Conservation (phyloP, 2,888 invertebrate species). For the Galeruca laticollis region DNA sequence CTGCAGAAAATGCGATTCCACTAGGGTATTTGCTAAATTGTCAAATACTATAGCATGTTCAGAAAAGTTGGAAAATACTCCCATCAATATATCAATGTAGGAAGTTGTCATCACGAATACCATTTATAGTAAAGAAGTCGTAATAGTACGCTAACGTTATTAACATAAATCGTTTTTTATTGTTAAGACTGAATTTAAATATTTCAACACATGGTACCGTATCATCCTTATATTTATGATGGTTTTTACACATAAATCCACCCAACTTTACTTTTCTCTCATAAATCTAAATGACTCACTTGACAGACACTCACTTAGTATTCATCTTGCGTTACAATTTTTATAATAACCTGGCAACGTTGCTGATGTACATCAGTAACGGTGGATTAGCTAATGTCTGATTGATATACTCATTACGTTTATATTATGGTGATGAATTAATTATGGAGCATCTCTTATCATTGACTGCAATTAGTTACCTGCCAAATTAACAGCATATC, state of each 20-base stretch:
- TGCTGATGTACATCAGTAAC: slow-evolving; percentile 37
- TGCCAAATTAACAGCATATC: slow-evolving; percentile 56
- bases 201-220: slow-evolving; percentile 6
- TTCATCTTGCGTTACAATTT: slow-evolving; percentile 11
- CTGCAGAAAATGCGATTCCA: no score
- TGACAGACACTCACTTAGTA: slow-evolving; percentile 8
- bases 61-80: no score
- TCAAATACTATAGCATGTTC: no score
- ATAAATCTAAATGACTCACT: slow-evolving; percentile 13
- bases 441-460: slow-evolving; percentile 60
- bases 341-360: slow-evolving; percentile 32
- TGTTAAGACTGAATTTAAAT: neutral
- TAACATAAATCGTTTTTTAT: neutral
- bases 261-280: slow-evolving; percentile 4
- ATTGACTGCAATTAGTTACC: slow-evolving; percentile 62
- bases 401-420: slow-evolving; percentile 63
- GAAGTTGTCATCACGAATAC: neutral
- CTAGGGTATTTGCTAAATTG: no score
- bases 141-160: neutral
- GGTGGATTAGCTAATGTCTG: slow-evolving; percentile 57
- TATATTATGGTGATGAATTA: slow-evolving; percentile 57
- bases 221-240: slow-evolving; percentile 3
- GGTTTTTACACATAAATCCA: slow-evolving; percentile 6
- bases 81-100: no score
- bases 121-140: neutral